Evolutionary conservation across 1,140 invertebrate genomes (phyloP), one percentile per base, ranked within the genome.

Genomic region (Liolophura sinensis): DNA sequence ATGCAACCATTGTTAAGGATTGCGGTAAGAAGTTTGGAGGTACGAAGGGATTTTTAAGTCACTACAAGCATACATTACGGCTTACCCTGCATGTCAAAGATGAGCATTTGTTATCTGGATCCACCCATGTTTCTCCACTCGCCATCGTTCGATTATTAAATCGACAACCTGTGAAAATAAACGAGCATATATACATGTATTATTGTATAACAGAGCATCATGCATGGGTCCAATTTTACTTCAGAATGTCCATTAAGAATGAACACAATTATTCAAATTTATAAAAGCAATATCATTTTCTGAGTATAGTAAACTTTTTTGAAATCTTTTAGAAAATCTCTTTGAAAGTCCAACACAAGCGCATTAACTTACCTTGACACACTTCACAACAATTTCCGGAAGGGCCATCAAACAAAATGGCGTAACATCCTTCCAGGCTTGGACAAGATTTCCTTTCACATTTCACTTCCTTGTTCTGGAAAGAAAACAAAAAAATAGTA

Each of bases 61-160:
- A 40, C 31, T 3, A 40, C n/a, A 40, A 9, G 31, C 31, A 40
- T 40, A 9, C 31, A 5, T 40, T 40, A n/a, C 9, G 5, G 57
- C 72, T 62, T 72, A 78, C 76, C 65, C 67, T 64, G 60, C 77
- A 78, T 9, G 68, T 63, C 22, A 67, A 90, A 84, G 64, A 83
- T 60, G 84, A 85, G 76, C 93, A 95, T 0, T 91, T 89, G 73
- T 93, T 89, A 47, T 87, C 86, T 0, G 86, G 83, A 65, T 91
- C 89, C 4, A 80, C 86, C 92, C 92, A 94, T 76, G 92, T 90
- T 0, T 90, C 89, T 48, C 91, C 91, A 47, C 92, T 94, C 3
- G 86, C 85, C 76, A 92, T 89, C 22, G 89, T 86, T 1, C 88
- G 82, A 1, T 92, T 91, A 22, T 91, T 89, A 76, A 89, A 89